phyloP scores from a whole-genome alignment of 92 coral and sea anemone species.

The Montipora capitata region DNA sequence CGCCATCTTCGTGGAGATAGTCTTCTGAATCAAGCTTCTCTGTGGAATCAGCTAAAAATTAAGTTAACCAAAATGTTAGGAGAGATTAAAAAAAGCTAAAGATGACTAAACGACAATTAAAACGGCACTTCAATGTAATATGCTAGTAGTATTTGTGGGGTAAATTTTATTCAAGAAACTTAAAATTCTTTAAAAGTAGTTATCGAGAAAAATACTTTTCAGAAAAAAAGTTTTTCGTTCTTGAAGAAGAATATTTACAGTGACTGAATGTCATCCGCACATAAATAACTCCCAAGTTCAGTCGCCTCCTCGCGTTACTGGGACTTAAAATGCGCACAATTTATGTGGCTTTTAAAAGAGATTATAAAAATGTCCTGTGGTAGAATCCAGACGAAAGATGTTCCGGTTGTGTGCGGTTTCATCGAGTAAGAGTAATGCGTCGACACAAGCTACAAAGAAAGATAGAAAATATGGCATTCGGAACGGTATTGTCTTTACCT shows the following conservation, averaged over 20 bases:
- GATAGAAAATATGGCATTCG: background rate
- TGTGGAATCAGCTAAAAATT: constrained; percentile 31
- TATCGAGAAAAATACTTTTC: background rate
- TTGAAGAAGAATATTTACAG: background rate
- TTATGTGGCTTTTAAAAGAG: background rate
- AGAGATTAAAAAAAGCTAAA: background rate
- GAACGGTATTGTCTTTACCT: constrained; percentile 5
- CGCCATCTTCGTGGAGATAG: constrained; percentile 19
- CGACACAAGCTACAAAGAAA: background rate
- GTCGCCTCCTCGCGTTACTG: background rate
- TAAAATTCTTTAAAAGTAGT: background rate
- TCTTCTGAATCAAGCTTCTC: constrained; percentile 40
- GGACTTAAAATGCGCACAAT: background rate
- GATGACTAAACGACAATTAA: background rate
- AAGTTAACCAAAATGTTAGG: background rate
- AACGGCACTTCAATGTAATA: background rate
- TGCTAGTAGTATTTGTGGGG: background rate
- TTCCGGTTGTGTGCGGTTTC: background rate
- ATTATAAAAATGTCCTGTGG: background rate
- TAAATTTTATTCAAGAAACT: background rate
- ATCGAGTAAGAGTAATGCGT: background rate
- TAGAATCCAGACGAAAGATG: background rate
- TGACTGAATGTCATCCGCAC: background rate
- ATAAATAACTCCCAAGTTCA: background rate
- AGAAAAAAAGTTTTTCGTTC: background rate